These are phyloP conservation scores for Zelostemma sp. DNA, from an alignment of 1,140 invertebrate species.

Conservation along the genomic window DNA sequence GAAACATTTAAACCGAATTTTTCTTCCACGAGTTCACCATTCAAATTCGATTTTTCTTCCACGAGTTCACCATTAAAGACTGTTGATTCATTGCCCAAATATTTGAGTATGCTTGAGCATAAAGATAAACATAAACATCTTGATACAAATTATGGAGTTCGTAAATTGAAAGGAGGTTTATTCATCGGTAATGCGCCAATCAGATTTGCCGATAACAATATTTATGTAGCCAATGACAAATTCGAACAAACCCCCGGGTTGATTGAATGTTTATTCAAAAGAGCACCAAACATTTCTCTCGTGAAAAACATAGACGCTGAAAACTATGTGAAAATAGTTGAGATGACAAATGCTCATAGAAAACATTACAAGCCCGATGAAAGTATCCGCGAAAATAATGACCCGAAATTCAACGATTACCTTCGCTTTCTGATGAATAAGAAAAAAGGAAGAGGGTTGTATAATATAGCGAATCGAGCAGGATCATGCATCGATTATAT, in stretches of 20 bases:
- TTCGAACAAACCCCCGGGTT: slow-evolving; percentile 16
- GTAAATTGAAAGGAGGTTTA: slow-evolving; percentile 12
- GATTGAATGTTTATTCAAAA: slow-evolving; percentile 31
- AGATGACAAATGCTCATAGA: slow-evolving; percentile 35
- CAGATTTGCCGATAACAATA: slow-evolving; percentile 13
- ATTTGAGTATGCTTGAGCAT: too few relatives aligned
- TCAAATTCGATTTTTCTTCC: too few relatives aligned
- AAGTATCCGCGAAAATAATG: slow-evolving; percentile 10
- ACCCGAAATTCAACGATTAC: slow-evolving; percentile 12
- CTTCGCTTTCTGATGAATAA: neutral
- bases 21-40: neutral
- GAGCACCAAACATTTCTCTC: slow-evolving; percentile 14
- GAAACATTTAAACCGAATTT: too few relatives aligned
- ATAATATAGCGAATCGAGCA: neutral
- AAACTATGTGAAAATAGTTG: slow-evolving; percentile 30
- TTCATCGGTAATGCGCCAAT: slow-evolving; percentile 25
- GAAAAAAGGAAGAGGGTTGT: neutral
- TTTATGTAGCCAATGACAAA: slow-evolving; percentile 13
- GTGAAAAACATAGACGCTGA: neutral
- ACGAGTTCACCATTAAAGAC: neutral
- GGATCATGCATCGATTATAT: slow-evolving; percentile 41
- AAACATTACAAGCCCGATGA: slow-evolving; percentile 24
- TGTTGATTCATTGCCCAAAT: neutral
- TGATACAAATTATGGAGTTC: slow-evolving; percentile 8
- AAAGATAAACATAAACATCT: neutral